A percentile compares a stretch with the other conserved stretches of the same genome.
These are phyloP conservation scores for Sturnira hondurensis DNA, from an alignment of 2,113 vertebrate genomes.

Conservation along the genomic window DNA sequence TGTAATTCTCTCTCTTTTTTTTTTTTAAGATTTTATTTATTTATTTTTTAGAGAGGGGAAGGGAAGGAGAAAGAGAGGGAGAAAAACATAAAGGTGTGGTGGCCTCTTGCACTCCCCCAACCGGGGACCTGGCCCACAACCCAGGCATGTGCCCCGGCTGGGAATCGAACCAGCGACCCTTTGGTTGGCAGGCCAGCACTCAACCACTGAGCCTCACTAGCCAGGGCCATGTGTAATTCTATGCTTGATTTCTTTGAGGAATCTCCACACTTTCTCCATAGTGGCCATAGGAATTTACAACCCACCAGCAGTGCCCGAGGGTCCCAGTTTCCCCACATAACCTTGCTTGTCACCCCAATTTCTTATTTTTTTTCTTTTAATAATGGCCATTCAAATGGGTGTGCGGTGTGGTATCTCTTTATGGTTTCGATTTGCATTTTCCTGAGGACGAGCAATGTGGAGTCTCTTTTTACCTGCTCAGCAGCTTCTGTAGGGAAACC, in stretches of 20 bases:
- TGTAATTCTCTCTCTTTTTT: neutral
- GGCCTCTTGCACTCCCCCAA: no score
- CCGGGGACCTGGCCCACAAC: no score
- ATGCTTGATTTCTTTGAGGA: neutral
- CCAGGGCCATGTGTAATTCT: neutral
- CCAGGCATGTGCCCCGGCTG: no score
- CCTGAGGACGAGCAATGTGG: neutral
- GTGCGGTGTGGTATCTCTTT: neutral
- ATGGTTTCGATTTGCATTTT: neutral
- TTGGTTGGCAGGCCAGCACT: no score
- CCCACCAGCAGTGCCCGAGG: neutral
- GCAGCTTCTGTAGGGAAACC: neutral
- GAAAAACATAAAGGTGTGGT: no score
- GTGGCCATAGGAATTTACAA: neutral
- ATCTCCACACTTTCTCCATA: neutral
- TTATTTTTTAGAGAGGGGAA: no score
- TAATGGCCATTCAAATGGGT: neutral
- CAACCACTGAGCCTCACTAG: no score
- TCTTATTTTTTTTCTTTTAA: neutral
- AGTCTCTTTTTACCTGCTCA: neutral
- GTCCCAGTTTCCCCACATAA: neutral
- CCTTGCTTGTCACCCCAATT: neutral
- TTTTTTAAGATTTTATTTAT: neutral
- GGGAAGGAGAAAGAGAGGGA: no score
- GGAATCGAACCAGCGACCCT: no score